Conservation (phyloP, 2,797 vertebrate genomes). For the Lemur catta region DNA sequence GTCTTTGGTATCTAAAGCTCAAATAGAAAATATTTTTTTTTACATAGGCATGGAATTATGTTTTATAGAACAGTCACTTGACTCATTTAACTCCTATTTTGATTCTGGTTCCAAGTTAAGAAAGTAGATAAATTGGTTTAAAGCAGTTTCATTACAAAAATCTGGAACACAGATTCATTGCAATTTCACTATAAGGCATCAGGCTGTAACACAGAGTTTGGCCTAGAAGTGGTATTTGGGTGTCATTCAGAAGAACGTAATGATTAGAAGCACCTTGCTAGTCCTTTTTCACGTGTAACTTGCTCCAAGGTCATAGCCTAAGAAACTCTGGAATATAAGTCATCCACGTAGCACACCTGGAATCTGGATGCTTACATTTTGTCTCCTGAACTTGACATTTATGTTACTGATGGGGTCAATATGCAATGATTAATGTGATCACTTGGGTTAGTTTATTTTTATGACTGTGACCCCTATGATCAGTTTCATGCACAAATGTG, state of each 20-base stretch:
- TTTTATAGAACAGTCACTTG: not conserved
- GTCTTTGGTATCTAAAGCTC: not conserved
- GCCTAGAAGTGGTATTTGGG: not conserved
- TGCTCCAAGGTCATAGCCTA: not conserved
- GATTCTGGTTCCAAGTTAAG: not conserved
- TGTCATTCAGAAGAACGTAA: not conserved
- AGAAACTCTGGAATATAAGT: not conserved
- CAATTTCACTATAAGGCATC: not conserved
- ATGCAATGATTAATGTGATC: conserved; percentile 24
- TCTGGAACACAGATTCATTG: not conserved
- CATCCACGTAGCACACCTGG: not conserved
- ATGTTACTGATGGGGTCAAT: not conserved
- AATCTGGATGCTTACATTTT: not conserved
- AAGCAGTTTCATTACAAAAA: not conserved
- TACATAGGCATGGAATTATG: not conserved
- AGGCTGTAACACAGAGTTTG: not conserved
- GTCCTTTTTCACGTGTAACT: not conserved
- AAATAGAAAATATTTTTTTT: not conserved
- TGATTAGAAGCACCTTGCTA: not conserved
- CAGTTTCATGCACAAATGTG: not conserved
- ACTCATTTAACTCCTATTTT: not conserved
- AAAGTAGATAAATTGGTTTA: not conserved
- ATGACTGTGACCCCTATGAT: not conserved
- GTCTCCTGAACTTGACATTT: conserved; percentile 18
- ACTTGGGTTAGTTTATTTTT: not conserved